These are phyloP conservation scores for Napeogenes inachia DNA, from an alignment of 2,888 invertebrate genomes.

Conservation along the genomic window DNA sequence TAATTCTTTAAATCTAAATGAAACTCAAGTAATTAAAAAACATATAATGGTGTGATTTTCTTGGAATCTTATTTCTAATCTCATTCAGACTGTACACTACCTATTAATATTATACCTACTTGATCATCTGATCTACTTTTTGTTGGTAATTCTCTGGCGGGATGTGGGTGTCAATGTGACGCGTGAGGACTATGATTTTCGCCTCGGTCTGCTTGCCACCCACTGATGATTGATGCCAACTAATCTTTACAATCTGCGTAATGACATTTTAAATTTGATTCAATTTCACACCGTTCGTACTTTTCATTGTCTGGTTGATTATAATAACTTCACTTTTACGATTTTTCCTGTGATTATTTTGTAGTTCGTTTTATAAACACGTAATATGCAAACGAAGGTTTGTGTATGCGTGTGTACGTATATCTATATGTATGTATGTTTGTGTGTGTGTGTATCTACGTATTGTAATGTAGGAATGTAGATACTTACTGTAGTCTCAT, in stretches of 20 bases:
- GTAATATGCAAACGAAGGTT: too few species aligned
- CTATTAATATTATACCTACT: conserved; percentile 19
- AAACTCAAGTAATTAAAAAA: background rate
- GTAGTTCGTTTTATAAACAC: background rate
- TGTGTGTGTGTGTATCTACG: too few species aligned
- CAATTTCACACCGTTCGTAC: conserved; percentile 30
- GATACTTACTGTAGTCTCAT: too few species aligned
- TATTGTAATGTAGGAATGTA: too few species aligned
- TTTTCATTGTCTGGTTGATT: conserved; percentile 15
- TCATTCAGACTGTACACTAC: background rate
- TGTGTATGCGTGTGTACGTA: too few species aligned
- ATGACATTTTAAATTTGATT: conserved; percentile 51
- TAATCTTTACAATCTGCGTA: conserved; percentile 64
- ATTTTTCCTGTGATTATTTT: background rate
- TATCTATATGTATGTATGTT: too few species aligned
- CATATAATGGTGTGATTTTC: background rate
- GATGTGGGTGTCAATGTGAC: conserved; percentile 69
- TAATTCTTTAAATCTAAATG: too few species aligned
- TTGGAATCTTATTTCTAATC: background rate
- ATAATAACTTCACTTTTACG: background rate
- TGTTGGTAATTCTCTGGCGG: conserved; percentile 34
- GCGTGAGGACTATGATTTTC: conserved; percentile 72
- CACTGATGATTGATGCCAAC: conserved; percentile 65
- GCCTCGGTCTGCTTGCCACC: conserved; percentile 65
- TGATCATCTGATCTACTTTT: conserved; percentile 21